A percentile compares a stretch with the other conserved stretches of the same genome.
These are phyloP conservation scores for Cherax destructor DNA, from an alignment of 1,140 invertebrate genomes.

Conservation along the genomic window DNA sequence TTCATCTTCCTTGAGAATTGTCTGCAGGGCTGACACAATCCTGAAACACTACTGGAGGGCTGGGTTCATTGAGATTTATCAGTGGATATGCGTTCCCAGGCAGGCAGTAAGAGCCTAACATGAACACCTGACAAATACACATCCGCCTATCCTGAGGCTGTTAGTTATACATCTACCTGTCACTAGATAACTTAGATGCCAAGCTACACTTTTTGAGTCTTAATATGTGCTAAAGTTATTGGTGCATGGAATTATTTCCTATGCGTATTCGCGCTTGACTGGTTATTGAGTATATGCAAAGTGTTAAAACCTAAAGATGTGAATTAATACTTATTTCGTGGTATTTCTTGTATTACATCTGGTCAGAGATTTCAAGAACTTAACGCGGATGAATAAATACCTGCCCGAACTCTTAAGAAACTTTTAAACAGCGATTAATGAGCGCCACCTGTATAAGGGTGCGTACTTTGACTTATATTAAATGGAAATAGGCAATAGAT, in stretches of 20 bases:
- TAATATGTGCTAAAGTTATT: not conserved
- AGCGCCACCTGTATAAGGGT: too few species aligned
- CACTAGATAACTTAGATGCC: conserved; percentile 54
- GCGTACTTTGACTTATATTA: not conserved
- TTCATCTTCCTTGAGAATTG: too few species aligned
- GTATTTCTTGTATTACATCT: conserved; percentile 58
- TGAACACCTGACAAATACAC: conserved; percentile 25
- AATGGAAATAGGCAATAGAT: not conserved
- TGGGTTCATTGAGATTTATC: not conserved
- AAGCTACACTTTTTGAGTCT: not conserved
- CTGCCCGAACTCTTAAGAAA: conserved; percentile 37
- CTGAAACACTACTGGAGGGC: too few species aligned
- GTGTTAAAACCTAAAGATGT: not conserved
- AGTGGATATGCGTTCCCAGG: not conserved
- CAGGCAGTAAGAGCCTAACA: not conserved
- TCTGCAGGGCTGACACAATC: too few species aligned
- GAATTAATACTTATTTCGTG: not conserved
- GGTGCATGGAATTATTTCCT: not conserved
- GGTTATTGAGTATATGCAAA: not conserved
- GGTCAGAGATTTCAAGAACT: conserved; percentile 40
- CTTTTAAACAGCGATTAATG: not conserved
- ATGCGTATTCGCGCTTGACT: not conserved
- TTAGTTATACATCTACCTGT: conserved; percentile 48
- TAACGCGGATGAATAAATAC: conserved; percentile 35
- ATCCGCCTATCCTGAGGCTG: conserved; percentile 35